A percentile compares a stretch with the other conserved stretches of the same genome.
phyloP scores from a whole-genome alignment of 2,888 invertebrate genomes.

The Iselma pallidipennis region DNA sequence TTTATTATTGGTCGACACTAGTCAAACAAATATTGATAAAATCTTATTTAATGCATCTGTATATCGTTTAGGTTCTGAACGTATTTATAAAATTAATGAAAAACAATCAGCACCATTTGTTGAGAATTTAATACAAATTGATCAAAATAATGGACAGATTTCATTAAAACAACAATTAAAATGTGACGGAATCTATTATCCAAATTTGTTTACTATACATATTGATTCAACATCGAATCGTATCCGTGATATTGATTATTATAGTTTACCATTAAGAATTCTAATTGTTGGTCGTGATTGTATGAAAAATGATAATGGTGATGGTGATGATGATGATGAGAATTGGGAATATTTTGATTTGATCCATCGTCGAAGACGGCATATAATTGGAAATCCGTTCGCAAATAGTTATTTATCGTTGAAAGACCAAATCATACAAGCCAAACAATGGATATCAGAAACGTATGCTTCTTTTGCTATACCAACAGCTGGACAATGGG shows the following conservation, averaged over 20 bases:
- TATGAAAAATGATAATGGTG: slow-evolving; percentile 63
- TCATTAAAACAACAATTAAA: slow-evolving; percentile 71
- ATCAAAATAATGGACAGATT: slow-evolving; percentile 74
- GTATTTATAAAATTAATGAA: slow-evolving; percentile 77
- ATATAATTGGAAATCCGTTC: slow-evolving; percentile 40
- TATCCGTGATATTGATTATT: slow-evolving; percentile 79
- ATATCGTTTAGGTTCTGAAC: slow-evolving; percentile 76
- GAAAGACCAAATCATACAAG: slow-evolving; percentile 72
- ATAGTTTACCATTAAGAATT: slow-evolving; percentile 76
- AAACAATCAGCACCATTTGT: slow-evolving; percentile 84
- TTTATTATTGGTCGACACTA: slow-evolving; percentile 51
- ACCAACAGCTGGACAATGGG: slow-evolving; percentile 79
- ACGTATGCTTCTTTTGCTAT: slow-evolving; percentile 87
- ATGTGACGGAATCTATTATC: slow-evolving; percentile 82
- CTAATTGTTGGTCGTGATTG: slow-evolving; percentile 75
- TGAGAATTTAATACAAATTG: slow-evolving; percentile 74
- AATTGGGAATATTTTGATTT: slow-evolving; percentile 33
- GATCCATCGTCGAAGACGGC: slow-evolving; percentile 25
- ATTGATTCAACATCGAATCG: slow-evolving; percentile 84
- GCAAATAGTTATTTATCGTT: slow-evolving; percentile 61
- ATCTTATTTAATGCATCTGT: slow-evolving; percentile 79
- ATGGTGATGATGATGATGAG: slow-evolving; percentile 55
- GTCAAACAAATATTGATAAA: slow-evolving; percentile 64
- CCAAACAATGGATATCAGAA: slow-evolving; percentile 84
- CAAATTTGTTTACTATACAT: slow-evolving; percentile 83